Evolutionary conservation across 92 coral and sea anemone species (phyloP).

Genomic region (Porites evermanni): DNA sequence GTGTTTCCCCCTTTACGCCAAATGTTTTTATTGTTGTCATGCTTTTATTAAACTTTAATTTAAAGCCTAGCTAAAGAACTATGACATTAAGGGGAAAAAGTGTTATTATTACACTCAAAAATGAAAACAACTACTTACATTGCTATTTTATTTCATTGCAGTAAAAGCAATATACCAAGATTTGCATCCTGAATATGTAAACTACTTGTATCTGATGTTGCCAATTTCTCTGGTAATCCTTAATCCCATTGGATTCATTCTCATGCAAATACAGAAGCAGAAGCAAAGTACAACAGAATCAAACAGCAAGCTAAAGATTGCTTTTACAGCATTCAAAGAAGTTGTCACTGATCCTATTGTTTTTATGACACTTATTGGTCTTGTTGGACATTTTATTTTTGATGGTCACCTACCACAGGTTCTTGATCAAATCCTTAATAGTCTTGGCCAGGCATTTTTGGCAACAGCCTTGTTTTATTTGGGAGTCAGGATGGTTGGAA

Average conservation of each 20-base stretch:
- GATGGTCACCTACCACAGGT: conserved; percentile 63
- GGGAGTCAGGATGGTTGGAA: conserved; percentile 94
- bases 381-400: conserved; percentile 69
- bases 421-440: conserved; percentile 61
- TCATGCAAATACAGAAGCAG: conserved; percentile 79
- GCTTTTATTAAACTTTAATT: too few species aligned
- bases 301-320: conserved; percentile 51
- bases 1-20: too few species aligned
- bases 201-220: conserved; percentile 84
- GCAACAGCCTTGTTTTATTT: conserved; percentile 88
- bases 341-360: conserved; percentile 79
- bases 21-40: too few species aligned
- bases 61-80: too few species aligned
- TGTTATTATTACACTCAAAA: too few species aligned
- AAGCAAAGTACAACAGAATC: conserved; percentile 36
- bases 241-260: conserved; percentile 76
- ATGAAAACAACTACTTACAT: too few species aligned
- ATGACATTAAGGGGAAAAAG: too few species aligned
- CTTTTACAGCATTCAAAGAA: conserved; percentile 72
- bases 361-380: conserved; percentile 83
- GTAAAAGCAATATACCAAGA: conserved; percentile 83
- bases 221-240: conserved; percentile 75
- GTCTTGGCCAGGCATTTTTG: conserved; percentile 80
- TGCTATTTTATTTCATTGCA: conserved; percentile 11
- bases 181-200: conserved; percentile 77